Base-by-base conservation (phyloP, 2,888 invertebrate genomes). In the Pollenia labialis region DNA sequence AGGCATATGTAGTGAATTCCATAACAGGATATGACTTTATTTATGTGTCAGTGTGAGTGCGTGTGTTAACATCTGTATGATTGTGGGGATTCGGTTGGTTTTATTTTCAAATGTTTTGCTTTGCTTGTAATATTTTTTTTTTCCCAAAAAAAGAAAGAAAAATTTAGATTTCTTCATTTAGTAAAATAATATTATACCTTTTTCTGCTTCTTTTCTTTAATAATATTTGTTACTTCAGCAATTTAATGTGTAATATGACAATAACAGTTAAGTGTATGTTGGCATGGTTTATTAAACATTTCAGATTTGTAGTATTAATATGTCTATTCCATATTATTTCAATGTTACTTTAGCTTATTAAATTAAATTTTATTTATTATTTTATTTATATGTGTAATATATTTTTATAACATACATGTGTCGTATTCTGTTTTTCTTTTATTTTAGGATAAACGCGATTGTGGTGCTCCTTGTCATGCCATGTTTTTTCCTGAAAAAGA, bases 401-500 rank as follows among this genome's bases (percentile, higher is more conserved):
- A 1, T 76, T 60, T 60, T 44, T 54, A 64, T 54, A 48, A 54
- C n/a, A 56, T 23, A 56, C 6, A 12, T 18, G 32, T 71, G 50
- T 69, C 76, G 32, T 32, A 0, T 77, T 71, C 75, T 72, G 71
- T 85, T 76, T 76, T 68, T 80, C 46, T 68, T 88, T 79, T 85
- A 90, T 80, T 87, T 54, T 90, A 93, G 93, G 92, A 93, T 90
- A 91, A 92, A 72, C 95, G 95, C 90, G 96, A 97, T 91, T 98
- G 98, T 93, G 97, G 97, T 48, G 97, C 98, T 7, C 98, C 98
- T 0, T 99, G 99, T 92, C 96, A 97, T 92, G 96, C 97, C 90
- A 97, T 98, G 97, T 98, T 99, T 93, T 99, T 99, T 93, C 96
- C 95, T 76, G 95, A 96, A 89, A 95, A 95, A 88, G 97, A 98